Percentiles rank a stretch among this genome's conserved stretches.
phyloP scores from a whole-genome alignment of 1,140 invertebrate species.

The Zaprionus davidi region DNA sequence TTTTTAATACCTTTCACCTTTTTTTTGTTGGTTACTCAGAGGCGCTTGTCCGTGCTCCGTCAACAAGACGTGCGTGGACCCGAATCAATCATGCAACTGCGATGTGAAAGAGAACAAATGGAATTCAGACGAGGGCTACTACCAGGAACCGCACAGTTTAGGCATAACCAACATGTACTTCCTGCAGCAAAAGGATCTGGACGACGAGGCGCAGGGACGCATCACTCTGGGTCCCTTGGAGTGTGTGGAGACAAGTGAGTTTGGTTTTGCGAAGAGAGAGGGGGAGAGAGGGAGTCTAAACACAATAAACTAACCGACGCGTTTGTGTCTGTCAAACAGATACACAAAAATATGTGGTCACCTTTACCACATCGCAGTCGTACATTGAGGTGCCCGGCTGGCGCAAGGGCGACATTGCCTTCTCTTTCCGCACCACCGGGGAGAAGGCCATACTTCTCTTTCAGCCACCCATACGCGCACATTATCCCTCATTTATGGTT shows the following conservation, averaged over 20 bases:
- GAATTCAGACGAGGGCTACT: conserved; percentile 94
- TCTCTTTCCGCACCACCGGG: conserved; percentile 96
- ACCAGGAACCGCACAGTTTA: conserved; percentile 90
- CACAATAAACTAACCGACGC: conserved; percentile 4
- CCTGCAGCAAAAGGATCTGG: conserved; percentile 92
- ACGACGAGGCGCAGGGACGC: conserved; percentile 91
- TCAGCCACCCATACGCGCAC: conserved; percentile 94
- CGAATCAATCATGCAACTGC: conserved; percentile 94
- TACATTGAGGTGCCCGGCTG: conserved; percentile 96
- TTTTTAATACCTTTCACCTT: conserved; percentile 70
- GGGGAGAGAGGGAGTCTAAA: not conserved
- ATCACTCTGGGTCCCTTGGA: conserved; percentile 95
- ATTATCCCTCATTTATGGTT: conserved; percentile 95
- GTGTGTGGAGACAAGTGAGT: conserved; percentile 96
- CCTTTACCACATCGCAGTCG: conserved; percentile 95
- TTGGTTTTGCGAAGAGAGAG: not conserved
- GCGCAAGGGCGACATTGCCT: conserved; percentile 95
- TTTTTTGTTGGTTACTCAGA: conserved; percentile 77
- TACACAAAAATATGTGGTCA: conserved; percentile 96
- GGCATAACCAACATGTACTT: conserved; percentile 96
- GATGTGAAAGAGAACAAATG: conserved; percentile 92
- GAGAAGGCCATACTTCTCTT: conserved; percentile 94
- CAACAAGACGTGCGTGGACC: conserved; percentile 91
- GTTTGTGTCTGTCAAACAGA: conserved; percentile 85
- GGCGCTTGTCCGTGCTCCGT: conserved; percentile 89